Conservation (phyloP, 2,797 vertebrate genomes). For the Dipus sagitta region DNA sequence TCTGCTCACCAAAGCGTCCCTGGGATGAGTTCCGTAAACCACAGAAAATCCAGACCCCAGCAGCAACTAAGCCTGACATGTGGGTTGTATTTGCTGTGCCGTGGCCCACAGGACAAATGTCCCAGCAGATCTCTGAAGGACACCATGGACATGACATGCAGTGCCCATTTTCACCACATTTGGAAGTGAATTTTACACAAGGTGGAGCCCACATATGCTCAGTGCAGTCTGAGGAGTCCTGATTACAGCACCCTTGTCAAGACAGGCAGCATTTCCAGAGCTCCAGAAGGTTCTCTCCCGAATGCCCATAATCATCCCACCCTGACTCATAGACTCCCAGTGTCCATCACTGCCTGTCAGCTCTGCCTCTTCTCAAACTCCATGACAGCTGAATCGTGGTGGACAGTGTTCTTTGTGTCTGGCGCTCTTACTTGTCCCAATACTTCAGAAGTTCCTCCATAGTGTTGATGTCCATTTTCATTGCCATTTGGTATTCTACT, state of each 20-base stretch:
- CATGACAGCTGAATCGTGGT: rapidly evolving
- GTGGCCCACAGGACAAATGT: not conserved
- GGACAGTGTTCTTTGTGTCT: not conserved
- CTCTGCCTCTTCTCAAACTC: not conserved
- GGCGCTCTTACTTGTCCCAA: not conserved
- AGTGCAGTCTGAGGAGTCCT: rapidly evolving
- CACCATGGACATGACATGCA: rapidly evolving
- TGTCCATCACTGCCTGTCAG: rapidly evolving
- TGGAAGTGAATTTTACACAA: too few species aligned
- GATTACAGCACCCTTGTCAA: too few species aligned
- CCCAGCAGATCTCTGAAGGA: rapidly evolving
- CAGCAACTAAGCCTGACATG: too few species aligned
- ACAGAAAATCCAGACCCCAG: not conserved
- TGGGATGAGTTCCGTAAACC: not conserved
- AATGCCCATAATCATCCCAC: not conserved
- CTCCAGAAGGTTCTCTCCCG: not conserved
- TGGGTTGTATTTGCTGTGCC: too few species aligned
- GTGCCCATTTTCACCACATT: too few species aligned
- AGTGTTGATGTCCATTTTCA: rapidly evolving
- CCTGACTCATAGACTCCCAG: not conserved
- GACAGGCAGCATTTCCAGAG: rapidly evolving
- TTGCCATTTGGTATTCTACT: rapidly evolving
- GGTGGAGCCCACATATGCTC: rapidly evolving
- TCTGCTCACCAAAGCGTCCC: not conserved
- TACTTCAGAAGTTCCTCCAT: not conserved